These are phyloP conservation scores for Centropus unirufus DNA, from an alignment of 2,113 vertebrate genomes.

Conservation along the genomic window DNA sequence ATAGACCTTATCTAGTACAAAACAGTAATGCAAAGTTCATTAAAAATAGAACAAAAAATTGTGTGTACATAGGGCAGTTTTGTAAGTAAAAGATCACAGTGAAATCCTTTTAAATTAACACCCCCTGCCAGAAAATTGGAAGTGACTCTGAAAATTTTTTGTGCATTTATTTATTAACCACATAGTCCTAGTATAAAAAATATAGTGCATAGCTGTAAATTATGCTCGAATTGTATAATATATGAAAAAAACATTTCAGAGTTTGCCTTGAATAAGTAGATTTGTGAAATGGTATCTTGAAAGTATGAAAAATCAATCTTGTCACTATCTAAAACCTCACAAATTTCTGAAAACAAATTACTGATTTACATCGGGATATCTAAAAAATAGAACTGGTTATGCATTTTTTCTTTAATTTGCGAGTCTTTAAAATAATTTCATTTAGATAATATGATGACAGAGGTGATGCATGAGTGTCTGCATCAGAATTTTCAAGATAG, in stretches of 20 bases:
- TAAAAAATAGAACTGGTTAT: neutral
- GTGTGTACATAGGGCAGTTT: neutral
- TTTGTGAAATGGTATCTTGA: neutral
- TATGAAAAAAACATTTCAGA: neutral
- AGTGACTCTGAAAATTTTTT: neutral
- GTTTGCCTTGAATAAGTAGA: neutral
- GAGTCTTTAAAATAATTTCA: neutral
- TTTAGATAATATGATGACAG: neutral
- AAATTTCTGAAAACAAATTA: neutral
- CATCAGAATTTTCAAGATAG: constrained; percentile 7
- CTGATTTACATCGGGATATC: neutral
- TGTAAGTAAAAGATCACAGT: neutral
- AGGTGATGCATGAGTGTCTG: neutral
- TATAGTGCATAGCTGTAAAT: neutral
- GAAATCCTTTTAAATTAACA: neutral
- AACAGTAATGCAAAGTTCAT: constrained; percentile 19
- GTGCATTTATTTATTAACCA: neutral
- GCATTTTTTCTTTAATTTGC: neutral
- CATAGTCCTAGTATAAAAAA: neutral
- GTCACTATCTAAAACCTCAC: neutral
- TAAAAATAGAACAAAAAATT: neutral
- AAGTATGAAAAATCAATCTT: neutral
- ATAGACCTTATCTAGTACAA: neutral
- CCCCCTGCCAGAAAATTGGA: neutral
- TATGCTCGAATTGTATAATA: neutral